Conservation (phyloP, 2,113 vertebrate species). For the Labrus mixtus region DNA sequence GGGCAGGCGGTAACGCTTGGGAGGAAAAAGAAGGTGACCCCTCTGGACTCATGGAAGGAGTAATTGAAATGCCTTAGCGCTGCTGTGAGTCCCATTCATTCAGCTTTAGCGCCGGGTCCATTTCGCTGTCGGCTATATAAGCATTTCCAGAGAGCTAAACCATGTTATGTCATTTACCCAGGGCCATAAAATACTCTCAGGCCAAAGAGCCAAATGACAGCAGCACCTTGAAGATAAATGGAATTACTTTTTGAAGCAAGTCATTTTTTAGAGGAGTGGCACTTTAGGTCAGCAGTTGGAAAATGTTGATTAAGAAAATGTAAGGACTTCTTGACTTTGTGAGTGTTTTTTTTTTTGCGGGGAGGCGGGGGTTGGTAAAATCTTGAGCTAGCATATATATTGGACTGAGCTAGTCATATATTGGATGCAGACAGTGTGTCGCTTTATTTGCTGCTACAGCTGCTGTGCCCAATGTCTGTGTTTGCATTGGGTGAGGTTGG, state of each 20-base stretch:
- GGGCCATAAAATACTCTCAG: slow-evolving; percentile 43
- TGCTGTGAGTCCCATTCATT: slow-evolving; percentile 56
- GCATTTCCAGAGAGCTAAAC: slow-evolving; percentile 42
- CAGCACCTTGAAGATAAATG: slow-evolving; percentile 33
- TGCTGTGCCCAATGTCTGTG: slow-evolving; percentile 53
- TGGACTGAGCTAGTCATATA: slow-evolving; percentile 43
- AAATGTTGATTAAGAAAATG: slow-evolving; percentile 22
- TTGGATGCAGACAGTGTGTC: slow-evolving; percentile 50
- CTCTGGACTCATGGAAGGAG: slow-evolving; percentile 44
- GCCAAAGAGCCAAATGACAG: slow-evolving; percentile 24
- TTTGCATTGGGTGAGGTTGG: slow-evolving; percentile 47
- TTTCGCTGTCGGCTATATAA: slow-evolving; percentile 17
- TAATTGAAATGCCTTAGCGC: slow-evolving; percentile 61
- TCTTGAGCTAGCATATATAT: slow-evolving; percentile 20
- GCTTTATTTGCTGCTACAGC: slow-evolving; percentile 66
- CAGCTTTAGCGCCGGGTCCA: slow-evolving; percentile 32
- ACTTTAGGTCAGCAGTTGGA: slow-evolving; percentile 24
- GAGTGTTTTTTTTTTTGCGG: too few species aligned
- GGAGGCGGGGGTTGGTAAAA: slow-evolving; percentile 14
- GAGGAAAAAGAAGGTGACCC: slow-evolving; percentile 58
- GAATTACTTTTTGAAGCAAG: slow-evolving; percentile 34
- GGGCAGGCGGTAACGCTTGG: neutral
- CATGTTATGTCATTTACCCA: slow-evolving; percentile 47
- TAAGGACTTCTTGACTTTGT: neutral
- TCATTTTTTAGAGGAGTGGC: neutral